phyloP scores from a whole-genome alignment of 2,888 invertebrate genomes.

The Aproaerema taeniolella region DNA sequence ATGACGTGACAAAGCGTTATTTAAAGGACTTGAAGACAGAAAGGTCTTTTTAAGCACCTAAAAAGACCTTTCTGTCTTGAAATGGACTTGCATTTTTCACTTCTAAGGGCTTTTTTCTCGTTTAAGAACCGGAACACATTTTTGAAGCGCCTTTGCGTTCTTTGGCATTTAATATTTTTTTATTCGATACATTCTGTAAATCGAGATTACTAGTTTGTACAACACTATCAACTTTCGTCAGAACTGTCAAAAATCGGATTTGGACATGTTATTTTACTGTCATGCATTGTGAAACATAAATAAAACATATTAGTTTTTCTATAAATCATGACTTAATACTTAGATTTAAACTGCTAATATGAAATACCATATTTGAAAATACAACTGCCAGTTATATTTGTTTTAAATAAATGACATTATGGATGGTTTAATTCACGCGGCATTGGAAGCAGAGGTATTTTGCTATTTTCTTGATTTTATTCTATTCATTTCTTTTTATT shows the following conservation, averaged over 20 bases:
- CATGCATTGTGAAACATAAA: constrained; percentile 76
- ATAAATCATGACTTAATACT: constrained; percentile 76
- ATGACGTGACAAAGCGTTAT: too few species aligned
- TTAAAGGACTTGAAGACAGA: too few species aligned
- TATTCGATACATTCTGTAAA: too few species aligned
- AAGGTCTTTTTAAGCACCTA: too few species aligned
- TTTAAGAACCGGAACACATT: too few species aligned
- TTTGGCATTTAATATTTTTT: too few species aligned
- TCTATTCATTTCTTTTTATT: constrained; percentile 27
- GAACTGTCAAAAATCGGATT: constrained; percentile 65
- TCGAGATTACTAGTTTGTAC: constrained; percentile 2
- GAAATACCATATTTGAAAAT: constrained; percentile 60
- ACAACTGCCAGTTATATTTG: constrained; percentile 61
- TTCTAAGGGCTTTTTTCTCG: too few species aligned
- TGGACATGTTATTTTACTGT: constrained; percentile 76
- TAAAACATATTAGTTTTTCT: constrained; percentile 72
- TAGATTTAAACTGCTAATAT: constrained; percentile 62
- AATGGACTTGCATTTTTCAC: too few species aligned
- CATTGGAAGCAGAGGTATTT: constrained; percentile 76
- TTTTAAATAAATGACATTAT: constrained; percentile 72
- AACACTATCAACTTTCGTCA: constrained; percentile 29
- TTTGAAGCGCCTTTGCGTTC: too few species aligned
- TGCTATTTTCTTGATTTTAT: constrained; percentile 45
- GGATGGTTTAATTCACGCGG: constrained; percentile 78
- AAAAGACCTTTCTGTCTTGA: too few species aligned